Evolutionary conservation across 2,888 invertebrate species (phyloP).

Genomic region (Anaspis maculata): DNA sequence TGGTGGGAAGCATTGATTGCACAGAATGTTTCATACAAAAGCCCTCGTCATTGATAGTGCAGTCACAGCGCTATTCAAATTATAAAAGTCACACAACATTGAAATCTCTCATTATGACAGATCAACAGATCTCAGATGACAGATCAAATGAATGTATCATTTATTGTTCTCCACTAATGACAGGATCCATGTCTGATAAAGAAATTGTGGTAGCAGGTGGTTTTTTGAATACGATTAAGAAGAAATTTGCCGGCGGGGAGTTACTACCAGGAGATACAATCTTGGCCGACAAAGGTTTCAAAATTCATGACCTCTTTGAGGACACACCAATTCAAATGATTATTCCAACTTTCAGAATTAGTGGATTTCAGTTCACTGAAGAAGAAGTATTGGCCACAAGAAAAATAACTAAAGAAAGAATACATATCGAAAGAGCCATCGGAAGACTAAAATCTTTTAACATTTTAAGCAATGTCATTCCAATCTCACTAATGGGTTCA

Average conservation of each 20-base stretch:
- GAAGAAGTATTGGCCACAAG: slow-evolving; percentile 10
- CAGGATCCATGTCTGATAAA: slow-evolving; percentile 14
- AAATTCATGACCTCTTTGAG: slow-evolving; percentile 14
- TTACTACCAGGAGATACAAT: slow-evolving; percentile 11
- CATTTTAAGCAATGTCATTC: slow-evolving; percentile 9
- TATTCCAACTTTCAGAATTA: slow-evolving; percentile 12
- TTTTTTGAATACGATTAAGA: slow-evolving; percentile 8
- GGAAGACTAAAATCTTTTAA: slow-evolving; percentile 13
- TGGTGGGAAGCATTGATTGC: slow-evolving; percentile 16
- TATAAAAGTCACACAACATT: slow-evolving; percentile 14
- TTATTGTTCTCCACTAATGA: not conserved
- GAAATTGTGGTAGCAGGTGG: slow-evolving; percentile 11
- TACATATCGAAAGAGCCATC: slow-evolving; percentile 17
- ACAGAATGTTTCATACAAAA: slow-evolving; percentile 14
- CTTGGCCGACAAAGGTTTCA: slow-evolving; percentile 19
- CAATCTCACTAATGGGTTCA: slow-evolving; percentile 5
- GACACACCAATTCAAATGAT: slow-evolving; percentile 12
- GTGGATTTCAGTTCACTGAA: slow-evolving; percentile 13
- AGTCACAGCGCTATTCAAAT: too few relatives aligned
- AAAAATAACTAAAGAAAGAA: slow-evolving; percentile 15
- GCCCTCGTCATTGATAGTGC: too few relatives aligned
- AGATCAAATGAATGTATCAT: not conserved
- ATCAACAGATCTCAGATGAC: too few relatives aligned
- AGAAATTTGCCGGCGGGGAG: slow-evolving; percentile 9
- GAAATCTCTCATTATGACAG: slow-evolving; percentile 15